Conservation (phyloP, 2,113 vertebrate species). For the Ivindomyrus marchei region DNA sequence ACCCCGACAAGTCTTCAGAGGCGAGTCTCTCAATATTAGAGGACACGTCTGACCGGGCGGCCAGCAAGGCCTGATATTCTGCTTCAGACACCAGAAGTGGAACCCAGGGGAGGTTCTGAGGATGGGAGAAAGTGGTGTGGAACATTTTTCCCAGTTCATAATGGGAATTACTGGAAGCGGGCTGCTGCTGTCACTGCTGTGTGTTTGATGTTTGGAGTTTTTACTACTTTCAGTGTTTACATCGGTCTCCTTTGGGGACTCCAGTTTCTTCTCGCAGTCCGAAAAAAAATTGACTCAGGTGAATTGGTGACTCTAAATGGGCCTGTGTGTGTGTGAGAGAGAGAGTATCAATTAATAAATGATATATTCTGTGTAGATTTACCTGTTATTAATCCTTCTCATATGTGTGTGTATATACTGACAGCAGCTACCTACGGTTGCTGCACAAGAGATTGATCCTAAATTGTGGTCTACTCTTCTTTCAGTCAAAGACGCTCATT, state of each 20-base stretch:
- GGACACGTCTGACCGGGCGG: constrained; percentile 35
- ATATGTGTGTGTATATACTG: neutral
- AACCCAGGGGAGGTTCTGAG: neutral
- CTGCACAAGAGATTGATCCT: neutral
- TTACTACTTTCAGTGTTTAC: neutral
- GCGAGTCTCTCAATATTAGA: constrained; percentile 36
- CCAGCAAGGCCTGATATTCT: constrained; percentile 39
- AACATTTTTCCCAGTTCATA: neutral
- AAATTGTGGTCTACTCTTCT: neutral
- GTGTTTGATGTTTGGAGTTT: neutral
- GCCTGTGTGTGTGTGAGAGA: neutral
- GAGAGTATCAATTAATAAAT: neutral
- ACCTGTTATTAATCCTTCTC: neutral
- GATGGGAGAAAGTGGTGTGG: neutral
- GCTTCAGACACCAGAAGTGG: neutral
- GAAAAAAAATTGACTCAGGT: neutral
- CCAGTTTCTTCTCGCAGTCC: neutral
- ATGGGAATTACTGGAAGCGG: neutral
- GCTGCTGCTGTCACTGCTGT: neutral
- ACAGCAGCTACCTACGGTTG: neutral
- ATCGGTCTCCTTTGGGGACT: neutral
- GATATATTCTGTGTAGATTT: neutral
- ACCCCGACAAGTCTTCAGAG: constrained; percentile 16
- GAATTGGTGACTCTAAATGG: neutral
- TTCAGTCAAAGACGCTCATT: neutral